A percentile compares a stretch with the other conserved stretches of the same genome.
These are phyloP conservation scores for Campoletis sonorensis DNA, from an alignment of 1,140 invertebrate species.

Conservation along the genomic window DNA sequence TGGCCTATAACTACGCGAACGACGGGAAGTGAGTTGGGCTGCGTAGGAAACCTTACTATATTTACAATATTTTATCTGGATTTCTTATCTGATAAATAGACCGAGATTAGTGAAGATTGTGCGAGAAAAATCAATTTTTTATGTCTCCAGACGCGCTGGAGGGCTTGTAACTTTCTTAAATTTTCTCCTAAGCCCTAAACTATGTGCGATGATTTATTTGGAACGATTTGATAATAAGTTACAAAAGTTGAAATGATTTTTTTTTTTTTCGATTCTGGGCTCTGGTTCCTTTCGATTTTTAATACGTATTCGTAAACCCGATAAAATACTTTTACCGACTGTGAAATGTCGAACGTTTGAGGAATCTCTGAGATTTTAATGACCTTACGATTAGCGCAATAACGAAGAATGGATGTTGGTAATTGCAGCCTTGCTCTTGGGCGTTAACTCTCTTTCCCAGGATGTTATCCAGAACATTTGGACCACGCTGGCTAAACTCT, in stretches of 20 bases:
- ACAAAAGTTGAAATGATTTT: too few relatives aligned
- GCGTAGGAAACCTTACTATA: neutral
- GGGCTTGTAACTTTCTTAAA: too few relatives aligned
- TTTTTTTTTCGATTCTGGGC: too few relatives aligned
- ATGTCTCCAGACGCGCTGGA: too few relatives aligned
- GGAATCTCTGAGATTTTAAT: slow-evolving; percentile 20
- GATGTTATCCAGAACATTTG: neutral
- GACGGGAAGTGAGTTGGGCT: neutral
- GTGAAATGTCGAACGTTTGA: neutral
- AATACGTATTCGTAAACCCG: too few relatives aligned
- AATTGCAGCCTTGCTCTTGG: neutral
- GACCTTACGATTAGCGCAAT: neutral
- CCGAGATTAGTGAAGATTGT: neutral
- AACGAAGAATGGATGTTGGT: neutral
- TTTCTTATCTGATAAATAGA: slow-evolving; percentile 18
- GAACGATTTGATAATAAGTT: too few relatives aligned
- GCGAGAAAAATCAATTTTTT: too few relatives aligned
- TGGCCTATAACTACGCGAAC: neutral
- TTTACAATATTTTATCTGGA: neutral
- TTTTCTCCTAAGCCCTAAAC: too few relatives aligned
- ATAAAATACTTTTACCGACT: neutral
- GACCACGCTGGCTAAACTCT: neutral
- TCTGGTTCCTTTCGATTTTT: too few relatives aligned
- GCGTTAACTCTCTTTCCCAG: neutral
- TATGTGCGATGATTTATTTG: too few relatives aligned